Conservation (phyloP, 2,113 vertebrate species). For the Rutilus rutilus region DNA sequence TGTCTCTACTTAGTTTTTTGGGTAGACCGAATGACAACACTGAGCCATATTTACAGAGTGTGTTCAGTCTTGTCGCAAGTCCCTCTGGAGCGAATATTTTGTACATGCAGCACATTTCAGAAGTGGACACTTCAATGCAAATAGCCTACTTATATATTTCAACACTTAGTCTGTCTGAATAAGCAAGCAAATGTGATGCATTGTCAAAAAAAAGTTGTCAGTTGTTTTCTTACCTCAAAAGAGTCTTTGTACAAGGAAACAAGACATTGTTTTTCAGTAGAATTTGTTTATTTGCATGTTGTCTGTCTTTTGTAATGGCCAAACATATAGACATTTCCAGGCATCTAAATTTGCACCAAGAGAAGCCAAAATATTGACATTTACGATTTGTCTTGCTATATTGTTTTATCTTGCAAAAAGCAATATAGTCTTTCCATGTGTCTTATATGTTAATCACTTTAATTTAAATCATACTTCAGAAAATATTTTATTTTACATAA, state of each 20-base stretch:
- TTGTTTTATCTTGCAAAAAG: conserved; percentile 54
- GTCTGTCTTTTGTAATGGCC: conserved; percentile 52
- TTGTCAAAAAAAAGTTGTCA: conserved; percentile 8
- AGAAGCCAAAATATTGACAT: conserved; percentile 55
- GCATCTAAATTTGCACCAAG: conserved; percentile 53
- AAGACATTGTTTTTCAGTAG: conserved; percentile 1
- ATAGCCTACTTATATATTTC: conserved; percentile 22
- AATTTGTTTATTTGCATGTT: conserved; percentile 55
- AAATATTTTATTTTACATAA: conserved; percentile 58
- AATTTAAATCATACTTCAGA: conserved; percentile 55
- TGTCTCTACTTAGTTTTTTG: conserved; percentile 42
- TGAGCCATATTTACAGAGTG: conserved; percentile 50
- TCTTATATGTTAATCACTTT: conserved; percentile 53
- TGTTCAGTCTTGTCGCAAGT: conserved; percentile 44
- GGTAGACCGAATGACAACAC: conserved; percentile 50
- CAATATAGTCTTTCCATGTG: conserved; percentile 55
- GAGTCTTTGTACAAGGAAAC: conserved; percentile 31
- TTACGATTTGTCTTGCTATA: conserved; percentile 51
- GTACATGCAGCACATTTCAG: conserved; percentile 36
- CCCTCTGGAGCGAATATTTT: conserved; percentile 48
- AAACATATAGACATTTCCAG: conserved; percentile 41
- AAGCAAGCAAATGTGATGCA: conserved; percentile 36
- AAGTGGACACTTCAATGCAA: conserved; percentile 41
- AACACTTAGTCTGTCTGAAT: conserved; percentile 41
- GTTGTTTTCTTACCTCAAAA: conserved; percentile 39